Base-by-base conservation (phyloP, 2,797 vertebrate species). In the Phataginus tricuspis region DNA sequence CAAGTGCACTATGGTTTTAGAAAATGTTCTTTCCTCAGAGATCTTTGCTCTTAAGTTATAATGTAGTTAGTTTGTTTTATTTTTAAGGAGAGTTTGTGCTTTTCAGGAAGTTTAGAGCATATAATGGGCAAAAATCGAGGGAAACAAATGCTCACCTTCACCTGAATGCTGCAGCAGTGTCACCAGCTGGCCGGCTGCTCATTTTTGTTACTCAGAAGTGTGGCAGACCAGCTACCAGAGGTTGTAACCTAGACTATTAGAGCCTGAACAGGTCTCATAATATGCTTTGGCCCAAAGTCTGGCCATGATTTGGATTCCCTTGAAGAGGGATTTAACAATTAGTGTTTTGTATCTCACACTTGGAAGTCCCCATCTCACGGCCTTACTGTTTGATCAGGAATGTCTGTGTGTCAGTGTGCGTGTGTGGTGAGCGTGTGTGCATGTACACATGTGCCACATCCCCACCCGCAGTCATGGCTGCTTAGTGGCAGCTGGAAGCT, bases 31-130 rank as follows among this genome's bases (percentile, higher is more conserved):
- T 83, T 59, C 69, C 51, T 83, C 80, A 18, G 27, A 59, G 82
- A 49, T 86, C 16, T 68, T 96, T 94, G 69, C 29, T 92, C 91
- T 96, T 92, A 82, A 92, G 57, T 25, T 53, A 14, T 21, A 80
- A 27, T 85, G 11, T 55, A 74, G 16, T 37, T 64, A 53, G 7
- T 31, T 66, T 45, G 45, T 45, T 93, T 42, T 49, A 45, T 79
- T 37, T 93, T 96, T 59, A 71, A 86, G 55, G 51, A 74, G 95
- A 86, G 18, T 68, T 78, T 71, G 13, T 89, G 53, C 77, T 88
- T 88, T 97, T 88, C 4, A 83, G 59, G 16, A 83, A 51, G 29
- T 63, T 94, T 84, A 71, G 68, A 42, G 23, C 53, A 68, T 75
- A 27, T 82, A 31, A 63, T n/a, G 27, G 49, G n/a, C 63, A 79